A percentile compares a stretch with the other conserved stretches of the same genome.
These are phyloP conservation scores for Percopsis omiscomaycus DNA, from an alignment of 2,797 vertebrate species.

Conservation along the genomic window DNA sequence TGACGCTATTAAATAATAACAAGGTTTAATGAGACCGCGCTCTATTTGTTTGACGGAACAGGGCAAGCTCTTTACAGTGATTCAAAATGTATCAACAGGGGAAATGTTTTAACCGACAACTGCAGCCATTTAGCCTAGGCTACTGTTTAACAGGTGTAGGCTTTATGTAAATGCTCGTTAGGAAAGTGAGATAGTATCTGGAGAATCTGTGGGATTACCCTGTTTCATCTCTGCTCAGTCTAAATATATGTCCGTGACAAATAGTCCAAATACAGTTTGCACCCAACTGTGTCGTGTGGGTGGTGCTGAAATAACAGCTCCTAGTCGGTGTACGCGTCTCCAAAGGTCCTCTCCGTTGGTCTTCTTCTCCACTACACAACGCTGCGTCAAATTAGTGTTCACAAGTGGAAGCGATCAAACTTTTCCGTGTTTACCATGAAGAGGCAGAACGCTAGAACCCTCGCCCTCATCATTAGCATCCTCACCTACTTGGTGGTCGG, in stretches of 20 bases:
- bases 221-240: constrained; percentile 42
- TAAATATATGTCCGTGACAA: constrained; percentile 72
- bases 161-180: no score
- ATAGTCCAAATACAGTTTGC: constrained; percentile 75
- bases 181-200: constrained; percentile 2
- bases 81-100: no score
- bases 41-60: no score
- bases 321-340: constrained; percentile 47
- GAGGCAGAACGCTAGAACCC: constrained; percentile 94
- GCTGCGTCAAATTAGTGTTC: constrained; percentile 18
- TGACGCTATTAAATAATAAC: not conserved
- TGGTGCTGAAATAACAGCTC: constrained; percentile 91
- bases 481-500: constrained; percentile 98
- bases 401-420: not conserved
- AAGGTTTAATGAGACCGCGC: no score
- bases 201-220: constrained; percentile 63
- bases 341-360: constrained; percentile 54
- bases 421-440: constrained; percentile 79
- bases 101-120: no score
- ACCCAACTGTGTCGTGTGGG: constrained; percentile 74
- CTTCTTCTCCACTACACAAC: constrained; percentile 9
- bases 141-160: no score
- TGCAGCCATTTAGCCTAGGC: no score
- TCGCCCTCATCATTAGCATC: constrained; percentile 96
- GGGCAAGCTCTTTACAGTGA: no score